phyloP scores from a whole-genome alignment of 2,888 invertebrate species.

The Seira musarum region DNA sequence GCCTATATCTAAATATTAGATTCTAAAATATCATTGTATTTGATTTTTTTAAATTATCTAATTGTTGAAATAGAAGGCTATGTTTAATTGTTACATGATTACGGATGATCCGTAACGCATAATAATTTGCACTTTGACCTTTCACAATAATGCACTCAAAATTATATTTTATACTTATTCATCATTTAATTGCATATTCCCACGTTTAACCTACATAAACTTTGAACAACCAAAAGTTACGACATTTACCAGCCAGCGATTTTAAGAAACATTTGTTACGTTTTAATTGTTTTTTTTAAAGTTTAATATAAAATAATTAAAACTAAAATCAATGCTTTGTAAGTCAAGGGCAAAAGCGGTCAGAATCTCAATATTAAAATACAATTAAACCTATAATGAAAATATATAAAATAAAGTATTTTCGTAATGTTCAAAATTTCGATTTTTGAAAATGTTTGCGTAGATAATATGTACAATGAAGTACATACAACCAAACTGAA shows the following conservation, averaged over 20 bases:
- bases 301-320: background rate
- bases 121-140: background rate
- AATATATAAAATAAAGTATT: slow-evolving; percentile 2
- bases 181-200: background rate
- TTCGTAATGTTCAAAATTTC: slow-evolving; percentile 13
- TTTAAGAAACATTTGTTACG: background rate
- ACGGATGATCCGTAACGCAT: background rate
- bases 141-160: background rate
- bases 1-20: too few species aligned
- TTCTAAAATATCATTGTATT: too few species aligned
- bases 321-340: background rate
- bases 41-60: too few species aligned
- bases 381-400: background rate
- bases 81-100: too few species aligned
- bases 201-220: background rate
- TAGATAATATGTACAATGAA: background rate
- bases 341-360: background rate
- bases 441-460: background rate
- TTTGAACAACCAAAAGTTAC: background rate
- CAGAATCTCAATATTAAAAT: background rate
- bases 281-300: background rate
- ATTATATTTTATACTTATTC: background rate
- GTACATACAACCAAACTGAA: background rate
- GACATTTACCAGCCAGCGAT: background rate
- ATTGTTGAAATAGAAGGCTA: too few species aligned